Base-by-base conservation (phyloP, 2,113 vertebrate species). In the Zootoca vivipara region DNA sequence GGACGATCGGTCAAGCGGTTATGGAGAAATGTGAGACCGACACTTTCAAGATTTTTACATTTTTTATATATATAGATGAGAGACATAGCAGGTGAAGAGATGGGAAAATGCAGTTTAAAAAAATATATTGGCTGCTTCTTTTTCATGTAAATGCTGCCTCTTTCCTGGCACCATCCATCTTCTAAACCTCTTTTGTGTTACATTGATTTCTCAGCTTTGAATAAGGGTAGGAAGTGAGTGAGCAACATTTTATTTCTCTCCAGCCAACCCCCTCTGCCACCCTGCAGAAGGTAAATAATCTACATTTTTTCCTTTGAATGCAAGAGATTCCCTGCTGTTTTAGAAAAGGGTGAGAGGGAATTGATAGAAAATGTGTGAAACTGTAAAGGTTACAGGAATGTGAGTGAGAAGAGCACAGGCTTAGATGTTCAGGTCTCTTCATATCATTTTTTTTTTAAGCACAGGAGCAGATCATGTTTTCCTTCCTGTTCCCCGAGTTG, bases 121-220 rank as follows among this genome's bases (percentile, higher is more conserved):
- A 91, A 86, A 70, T 52, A 70, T 42, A 79, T 82, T 90, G 4
- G 1, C 24, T 33, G 52, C 52, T 65, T 72, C 83, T 56, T 24
- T 89, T 85, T 78, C 64, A 85, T 56, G 70, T 81, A 89, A 26
- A 78, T 78, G 15, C 87, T 88, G 67, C 67, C 26, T 81, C 6
- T 12, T 18, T 22, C 12, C 26, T 46, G 22, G 85, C 90, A 79
- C 69, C 82, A 88, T 69, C 73, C 86, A 85, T 90, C 87, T 4
- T 79, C 89, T 8, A 33, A n/a, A n/a, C 1, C 1, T 83, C 42
- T 89, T 86, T 89, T 79, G 22, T 7, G 5, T 78, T 58, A 20
- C 79, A 62, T 62, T 20, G n/a, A 7, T 38, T 90, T 52, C 46
- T 83, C 72, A 26, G n/a, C 18, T 74, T 28, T 79, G 35, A 46